These are phyloP conservation scores for Keiferia lycopersicella DNA, from an alignment of 2,888 invertebrate genomes.

Conservation along the genomic window DNA sequence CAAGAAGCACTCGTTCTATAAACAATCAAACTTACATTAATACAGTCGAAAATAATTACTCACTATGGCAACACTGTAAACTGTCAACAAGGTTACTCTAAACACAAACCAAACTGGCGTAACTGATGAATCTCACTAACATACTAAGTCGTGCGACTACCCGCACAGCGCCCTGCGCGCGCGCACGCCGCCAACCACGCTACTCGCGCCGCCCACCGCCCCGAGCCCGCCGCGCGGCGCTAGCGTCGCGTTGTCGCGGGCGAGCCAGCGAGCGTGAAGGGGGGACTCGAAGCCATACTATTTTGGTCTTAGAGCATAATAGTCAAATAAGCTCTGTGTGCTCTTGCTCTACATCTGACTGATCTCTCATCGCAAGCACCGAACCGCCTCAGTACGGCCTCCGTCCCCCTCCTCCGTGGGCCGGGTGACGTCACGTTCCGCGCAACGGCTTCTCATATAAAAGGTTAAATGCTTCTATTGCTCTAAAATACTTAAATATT, in stretches of 20 bases:
- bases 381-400: too few species aligned
- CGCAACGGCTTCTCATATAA: constrained; percentile 53
- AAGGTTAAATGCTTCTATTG: constrained; percentile 77
- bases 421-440: neutral
- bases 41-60: constrained; percentile 77
- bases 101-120: constrained; percentile 67
- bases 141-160: constrained; percentile 56
- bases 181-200: neutral
- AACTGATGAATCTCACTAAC: constrained; percentile 63
- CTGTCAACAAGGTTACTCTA: constrained; percentile 72
- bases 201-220: neutral
- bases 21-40: constrained; percentile 73
- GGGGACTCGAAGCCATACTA: neutral
- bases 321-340: neutral
- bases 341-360: neutral
- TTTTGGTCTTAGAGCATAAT: too few species aligned
- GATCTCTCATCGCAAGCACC: too few species aligned
- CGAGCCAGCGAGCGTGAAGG: neutral
- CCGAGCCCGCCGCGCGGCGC: too few species aligned
- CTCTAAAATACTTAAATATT: constrained; percentile 70
- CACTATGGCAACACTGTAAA: constrained; percentile 79
- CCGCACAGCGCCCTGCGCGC: constrained; percentile 29
- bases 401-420: constrained; percentile 31
- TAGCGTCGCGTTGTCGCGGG: too few species aligned
- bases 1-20: constrained; percentile 68